A percentile compares a stretch with the other conserved stretches of the same genome.
These are phyloP conservation scores for Sciurus carolinensis DNA, from an alignment of 2,797 vertebrate species.

Conservation along the genomic window DNA sequence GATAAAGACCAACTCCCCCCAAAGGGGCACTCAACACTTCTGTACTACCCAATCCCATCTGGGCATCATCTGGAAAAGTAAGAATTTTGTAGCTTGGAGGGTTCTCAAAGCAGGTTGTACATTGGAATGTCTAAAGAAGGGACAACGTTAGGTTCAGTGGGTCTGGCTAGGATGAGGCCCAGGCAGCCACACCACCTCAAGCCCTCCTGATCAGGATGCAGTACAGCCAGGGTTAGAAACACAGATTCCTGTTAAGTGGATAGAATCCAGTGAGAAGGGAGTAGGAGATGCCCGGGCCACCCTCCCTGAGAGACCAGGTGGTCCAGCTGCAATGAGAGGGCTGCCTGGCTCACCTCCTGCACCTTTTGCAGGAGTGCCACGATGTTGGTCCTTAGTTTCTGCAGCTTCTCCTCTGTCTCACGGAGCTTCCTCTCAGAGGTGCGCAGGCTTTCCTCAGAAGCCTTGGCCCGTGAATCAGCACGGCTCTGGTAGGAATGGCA, in stretches of 20 bases:
- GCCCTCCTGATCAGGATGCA: conserved; percentile 62
- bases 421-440: conserved; percentile 92
- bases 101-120: conserved; percentile 57
- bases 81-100: conserved; percentile 51
- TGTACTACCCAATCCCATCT: conserved; percentile 48
- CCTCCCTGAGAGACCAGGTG: conserved; percentile 47
- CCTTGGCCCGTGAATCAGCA: conserved; percentile 95
- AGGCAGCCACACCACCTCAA: conserved; percentile 68
- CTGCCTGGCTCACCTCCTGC: conserved; percentile 93
- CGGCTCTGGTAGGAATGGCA: conserved; percentile 98
- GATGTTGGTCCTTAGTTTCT: conserved; percentile 98
- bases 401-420: conserved; percentile 97
- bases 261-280: not conserved
- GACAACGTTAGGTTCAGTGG: conserved; percentile 38
- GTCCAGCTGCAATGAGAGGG: conserved; percentile 56
- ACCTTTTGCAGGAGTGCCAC: conserved; percentile 98
- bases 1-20: not conserved
- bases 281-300: conserved; percentile 35
- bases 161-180: conserved; percentile 67
- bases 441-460: conserved; percentile 95
- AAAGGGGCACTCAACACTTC: not conserved
- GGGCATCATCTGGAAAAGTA: conserved; percentile 48
- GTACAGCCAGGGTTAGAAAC: conserved; percentile 67
- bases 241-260: conserved; percentile 67
- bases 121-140: conserved; percentile 53